These are phyloP conservation scores for Drosophila kikkawai DNA, from an alignment of 1,140 invertebrate genomes.

Conservation along the genomic window DNA sequence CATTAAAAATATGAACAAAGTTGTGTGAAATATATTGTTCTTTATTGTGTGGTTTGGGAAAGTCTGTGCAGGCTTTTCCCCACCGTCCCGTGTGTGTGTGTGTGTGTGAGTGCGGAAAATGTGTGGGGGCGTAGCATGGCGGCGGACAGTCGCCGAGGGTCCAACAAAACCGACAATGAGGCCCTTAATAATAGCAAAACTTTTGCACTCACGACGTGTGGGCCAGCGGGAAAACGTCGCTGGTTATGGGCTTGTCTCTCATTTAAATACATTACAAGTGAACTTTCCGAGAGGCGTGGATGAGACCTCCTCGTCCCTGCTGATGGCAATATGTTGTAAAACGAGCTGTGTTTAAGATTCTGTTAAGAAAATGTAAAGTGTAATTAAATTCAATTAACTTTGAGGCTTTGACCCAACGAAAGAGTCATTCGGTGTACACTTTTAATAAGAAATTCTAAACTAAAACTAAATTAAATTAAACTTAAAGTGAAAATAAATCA, in stretches of 20 bases:
- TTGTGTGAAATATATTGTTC: slow-evolving; percentile 74
- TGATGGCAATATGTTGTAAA: slow-evolving; percentile 46
- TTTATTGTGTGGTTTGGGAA: slow-evolving; percentile 55
- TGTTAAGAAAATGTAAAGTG: slow-evolving; percentile 33
- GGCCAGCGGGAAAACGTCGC: slow-evolving; percentile 29
- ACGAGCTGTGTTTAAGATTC: slow-evolving; percentile 36
- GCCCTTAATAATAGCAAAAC: slow-evolving; percentile 79
- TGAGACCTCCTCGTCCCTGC: neutral
- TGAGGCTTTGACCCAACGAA: neutral
- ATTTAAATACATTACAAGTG: slow-evolving; percentile 65
- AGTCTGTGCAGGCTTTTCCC: slow-evolving; percentile 19
- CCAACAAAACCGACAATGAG: slow-evolving; percentile 80
- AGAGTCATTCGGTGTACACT: neutral
- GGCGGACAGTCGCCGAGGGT: slow-evolving; percentile 61
- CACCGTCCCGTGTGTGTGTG: slow-evolving; percentile 3
- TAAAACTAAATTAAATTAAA: too few relatives aligned
- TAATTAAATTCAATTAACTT: slow-evolving; percentile 64
- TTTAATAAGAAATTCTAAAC: neutral
- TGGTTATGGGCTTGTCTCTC: slow-evolving; percentile 46
- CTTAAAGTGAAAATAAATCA: neutral
- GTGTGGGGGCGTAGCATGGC: slow-evolving; percentile 7
- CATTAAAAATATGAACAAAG: slow-evolving; percentile 83
- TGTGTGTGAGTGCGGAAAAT: neutral
- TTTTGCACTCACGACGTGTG: slow-evolving; percentile 74
- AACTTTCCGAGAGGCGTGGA: slow-evolving; percentile 45